Base-by-base conservation (phyloP, 2,113 vertebrate species). In the Tiliqua scincoides region DNA sequence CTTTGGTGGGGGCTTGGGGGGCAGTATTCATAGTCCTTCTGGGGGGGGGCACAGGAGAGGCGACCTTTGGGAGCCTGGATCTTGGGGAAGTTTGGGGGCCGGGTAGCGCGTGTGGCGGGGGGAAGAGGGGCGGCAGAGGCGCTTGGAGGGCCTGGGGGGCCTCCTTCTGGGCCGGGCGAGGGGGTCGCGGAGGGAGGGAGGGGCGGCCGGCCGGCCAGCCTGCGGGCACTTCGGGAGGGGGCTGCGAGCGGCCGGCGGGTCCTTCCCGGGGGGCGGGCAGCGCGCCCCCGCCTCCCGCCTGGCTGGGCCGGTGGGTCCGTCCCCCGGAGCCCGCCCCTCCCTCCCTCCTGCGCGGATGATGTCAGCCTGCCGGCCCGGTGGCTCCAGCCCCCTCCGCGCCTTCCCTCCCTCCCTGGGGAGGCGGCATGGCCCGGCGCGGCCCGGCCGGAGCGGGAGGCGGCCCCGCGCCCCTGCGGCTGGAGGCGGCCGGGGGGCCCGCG, bases 351-450 rank as follows among this genome's bases (percentile, higher is more conserved):
- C n/a, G n/a, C 86, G 84, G 84, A 85, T 85, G 84, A 85, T 85
- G 84, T 85, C 84, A 85, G 84, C 76, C 76, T n/a, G 84, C 84
- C 77, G 84, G 75, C 84, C 84, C 75, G 84, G 84, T 85, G 84
- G 84, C 84, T 77, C 75, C 84, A 79, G 75, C 84, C 84, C 67
- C 84, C 75, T 71, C 63, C 43, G 48, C 37, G 40, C 52, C 62
- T 30, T 68, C 80, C 80, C 15, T 27, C 68, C 54, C 68, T 83
- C 84, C 84, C 77, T 70, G 84, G 84, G 84, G 77, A 79, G 83
- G 84, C 75, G 84, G 84, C 76, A 85, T 85, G 84, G 84, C 84
- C 84, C 84, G 84, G 84, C 76, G 79, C 84, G 84, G 84, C 75
- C 84, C 84, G 75, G 84, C 83, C 63, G 74, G 83, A 78, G 83